Evolutionary conservation across 2,113 vertebrate species (phyloP), one percentile per base, ranked within the genome.

Genomic region (Nothocercus nigrocapillus): DNA sequence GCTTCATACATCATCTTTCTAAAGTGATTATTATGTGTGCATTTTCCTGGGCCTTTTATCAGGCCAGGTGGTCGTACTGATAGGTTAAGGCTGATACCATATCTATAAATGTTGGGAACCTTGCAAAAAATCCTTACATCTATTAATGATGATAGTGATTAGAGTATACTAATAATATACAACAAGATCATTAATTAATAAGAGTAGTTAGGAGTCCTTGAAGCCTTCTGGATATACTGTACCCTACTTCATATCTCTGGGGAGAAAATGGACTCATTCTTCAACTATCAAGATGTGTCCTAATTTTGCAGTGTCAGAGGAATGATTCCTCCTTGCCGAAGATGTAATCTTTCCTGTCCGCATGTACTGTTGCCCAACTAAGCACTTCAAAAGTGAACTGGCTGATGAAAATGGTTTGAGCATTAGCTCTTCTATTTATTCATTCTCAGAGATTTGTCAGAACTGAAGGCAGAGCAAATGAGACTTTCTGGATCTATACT

Each of bases 381-480:
- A 1, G 1, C 17, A 19, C 21, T 54, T 56, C 14, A 44, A 40
- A 82, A 69, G 30, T 13, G 27, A 62, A 36, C 49, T 30, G 72
- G 11, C 67, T 82, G 61, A 27, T 70, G 38, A 44, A n/a, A 74
- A 4, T 53, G 27, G 27, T 36, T n/a, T 66, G 51, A 77, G 38
- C 32, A 2, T 61, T 32, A 38, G 5, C 7, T 77, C 30, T 90
- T 72, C 17, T 83, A 68, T 89, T 89, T 61, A 11, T 95, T 67
- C 76, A 77, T 45, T 72, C 63, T 88, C 95, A 98, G 99, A 96
- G 99, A 99, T 82, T 94, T 99, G 77, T 98, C 98, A 49, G 98
- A 98, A 92, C 89, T 99, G 66, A 98, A 98, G 91, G 98, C 98
- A 0, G 98, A 99, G 69, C 98, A 99, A 2, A 95, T 98, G n/a